phyloP scores from a whole-genome alignment of 2,113 vertebrate species.

The Megaceryle torquata region DNA sequence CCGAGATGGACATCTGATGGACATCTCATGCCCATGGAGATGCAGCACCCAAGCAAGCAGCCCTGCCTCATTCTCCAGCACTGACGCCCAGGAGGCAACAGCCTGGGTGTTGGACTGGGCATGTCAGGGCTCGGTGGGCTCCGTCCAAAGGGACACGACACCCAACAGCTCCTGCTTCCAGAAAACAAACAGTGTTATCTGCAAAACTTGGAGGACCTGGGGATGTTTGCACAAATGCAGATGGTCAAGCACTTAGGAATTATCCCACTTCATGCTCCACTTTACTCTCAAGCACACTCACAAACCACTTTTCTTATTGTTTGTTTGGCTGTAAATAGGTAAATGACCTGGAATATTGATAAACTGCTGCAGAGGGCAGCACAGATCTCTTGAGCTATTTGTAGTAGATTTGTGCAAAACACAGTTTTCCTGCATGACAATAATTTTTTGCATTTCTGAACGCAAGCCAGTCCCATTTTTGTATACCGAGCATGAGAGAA shows the following conservation, averaged over 20 bases:
- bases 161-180: neutral
- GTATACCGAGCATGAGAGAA: accelerated
- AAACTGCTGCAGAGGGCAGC: conserved; percentile 54
- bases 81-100: neutral
- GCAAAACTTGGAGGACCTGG: accelerated
- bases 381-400: neutral
- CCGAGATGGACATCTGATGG: neutral
- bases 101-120: no score
- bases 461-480: neutral
- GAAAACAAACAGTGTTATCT: accelerated
- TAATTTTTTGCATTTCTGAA: neutral
- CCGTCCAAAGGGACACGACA: accelerated
- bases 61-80: accelerated
- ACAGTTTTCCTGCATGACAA: neutral
- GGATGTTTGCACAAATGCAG: neutral
- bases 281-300: conserved; percentile 10
- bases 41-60: neutral
- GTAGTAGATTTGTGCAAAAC: neutral
- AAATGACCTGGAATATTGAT: conserved; percentile 35
- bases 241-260: neutral
- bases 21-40: neutral
- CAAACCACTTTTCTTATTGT: conserved; percentile 3
- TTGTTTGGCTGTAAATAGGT: conserved; percentile 42
- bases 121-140: neutral
- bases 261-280: neutral